phyloP scores from a whole-genome alignment of 92 coral and sea anemone species.

The Siderastrea siderea region DNA sequence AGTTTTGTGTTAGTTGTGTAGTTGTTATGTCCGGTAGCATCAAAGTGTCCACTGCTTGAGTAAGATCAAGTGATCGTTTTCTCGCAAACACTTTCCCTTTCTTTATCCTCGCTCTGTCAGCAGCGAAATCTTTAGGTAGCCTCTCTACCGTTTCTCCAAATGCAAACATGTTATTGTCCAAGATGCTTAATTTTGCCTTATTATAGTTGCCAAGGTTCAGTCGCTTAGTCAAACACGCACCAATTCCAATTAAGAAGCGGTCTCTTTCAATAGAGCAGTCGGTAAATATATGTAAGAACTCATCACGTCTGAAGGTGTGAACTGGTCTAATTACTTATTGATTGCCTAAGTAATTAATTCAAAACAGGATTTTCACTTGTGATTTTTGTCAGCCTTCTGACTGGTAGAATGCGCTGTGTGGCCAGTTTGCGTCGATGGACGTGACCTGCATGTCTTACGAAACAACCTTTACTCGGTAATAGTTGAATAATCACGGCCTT shows the following conservation, averaged over 20 bases:
- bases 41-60: slow-evolving; percentile 26
- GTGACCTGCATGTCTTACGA: slow-evolving; percentile 2
- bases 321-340: slow-evolving; percentile 10
- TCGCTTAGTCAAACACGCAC: neutral
- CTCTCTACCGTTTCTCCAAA: slow-evolving; percentile 38
- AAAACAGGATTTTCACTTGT: slow-evolving; percentile 1
- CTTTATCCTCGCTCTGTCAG: slow-evolving; percentile 40
- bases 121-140: slow-evolving; percentile 7
- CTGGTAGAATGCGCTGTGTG: neutral
- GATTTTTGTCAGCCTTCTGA: neutral
- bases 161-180: slow-evolving; percentile 22
- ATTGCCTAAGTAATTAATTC: slow-evolving; percentile 7
- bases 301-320: slow-evolving; percentile 5
- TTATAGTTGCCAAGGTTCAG: neutral
- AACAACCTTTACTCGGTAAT: neutral
- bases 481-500: slow-evolving; percentile 11
- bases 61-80: slow-evolving; percentile 28
- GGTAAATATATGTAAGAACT: neutral
- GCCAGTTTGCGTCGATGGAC: neutral
- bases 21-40: slow-evolving; percentile 69
- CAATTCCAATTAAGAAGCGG: slow-evolving; percentile 10
- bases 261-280: neutral
- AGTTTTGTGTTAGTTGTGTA: slow-evolving; percentile 52
- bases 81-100: slow-evolving; percentile 62
- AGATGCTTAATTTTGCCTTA: neutral